Evolutionary conservation across 2,797 vertebrate species (phyloP).

Genomic region (Urophycis tenuis): DNA sequence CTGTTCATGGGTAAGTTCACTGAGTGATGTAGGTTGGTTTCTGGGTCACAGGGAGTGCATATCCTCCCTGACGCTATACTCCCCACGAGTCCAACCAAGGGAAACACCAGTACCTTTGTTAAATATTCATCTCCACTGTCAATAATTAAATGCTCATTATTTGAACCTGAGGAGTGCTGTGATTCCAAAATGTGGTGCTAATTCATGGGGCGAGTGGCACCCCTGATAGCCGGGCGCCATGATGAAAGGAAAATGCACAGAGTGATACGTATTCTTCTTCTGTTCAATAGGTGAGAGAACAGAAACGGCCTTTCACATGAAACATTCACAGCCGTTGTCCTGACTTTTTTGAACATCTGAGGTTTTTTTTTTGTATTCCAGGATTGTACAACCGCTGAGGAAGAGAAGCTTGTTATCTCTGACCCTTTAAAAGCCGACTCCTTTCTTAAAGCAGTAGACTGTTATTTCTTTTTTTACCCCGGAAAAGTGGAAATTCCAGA

Average conservation of each 20-base stretch:
- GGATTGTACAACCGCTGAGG: slow-evolving; percentile 58
- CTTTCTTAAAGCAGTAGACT: slow-evolving; percentile 45
- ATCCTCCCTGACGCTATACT: slow-evolving; percentile 68
- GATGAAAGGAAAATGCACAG: slow-evolving; percentile 63
- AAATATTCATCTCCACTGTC: slow-evolving; percentile 97
- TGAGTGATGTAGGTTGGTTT: slow-evolving; percentile 53
- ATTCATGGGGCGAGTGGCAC: slow-evolving; percentile 80
- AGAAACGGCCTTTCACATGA: slow-evolving; percentile 85
- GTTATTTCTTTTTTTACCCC: background rate
- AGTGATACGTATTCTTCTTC: slow-evolving; percentile 78
- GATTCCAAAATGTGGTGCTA: slow-evolving; percentile 88
- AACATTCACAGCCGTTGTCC: slow-evolving; percentile 81
- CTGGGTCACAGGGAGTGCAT: slow-evolving; percentile 81
- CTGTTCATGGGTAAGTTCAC: too few relatives aligned
- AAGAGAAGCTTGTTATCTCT: slow-evolving; percentile 69
- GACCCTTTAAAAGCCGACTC: slow-evolving; percentile 50
- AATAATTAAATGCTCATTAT: slow-evolving; percentile 99
- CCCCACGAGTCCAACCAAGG: slow-evolving; percentile 69
- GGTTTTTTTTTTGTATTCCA: slow-evolving; percentile 68
- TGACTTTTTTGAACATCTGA: slow-evolving; percentile 85
- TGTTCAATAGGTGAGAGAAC: slow-evolving; percentile 76
- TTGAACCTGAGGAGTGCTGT: slow-evolving; percentile 91
- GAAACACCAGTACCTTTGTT: slow-evolving; percentile 81
- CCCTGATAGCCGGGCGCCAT: slow-evolving; percentile 67
- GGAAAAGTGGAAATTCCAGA: slow-evolving; percentile 40